Conservation (phyloP, 2,797 vertebrate species). For the Phoeniculus purpureus region DNA sequence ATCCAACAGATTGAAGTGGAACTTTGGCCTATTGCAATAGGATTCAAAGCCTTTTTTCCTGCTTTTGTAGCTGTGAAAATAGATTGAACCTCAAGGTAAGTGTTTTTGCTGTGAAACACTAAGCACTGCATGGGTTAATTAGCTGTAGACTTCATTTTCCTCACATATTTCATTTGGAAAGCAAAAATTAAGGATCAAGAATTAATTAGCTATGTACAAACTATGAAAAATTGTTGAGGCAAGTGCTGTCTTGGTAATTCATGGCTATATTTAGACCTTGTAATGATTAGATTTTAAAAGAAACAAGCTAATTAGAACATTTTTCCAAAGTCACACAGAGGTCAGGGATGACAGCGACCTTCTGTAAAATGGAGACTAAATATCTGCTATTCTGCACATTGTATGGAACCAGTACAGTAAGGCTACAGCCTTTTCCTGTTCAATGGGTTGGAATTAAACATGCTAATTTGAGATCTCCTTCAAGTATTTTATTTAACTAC, state of each 20-base stretch:
- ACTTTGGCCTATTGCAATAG: background rate
- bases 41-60: background rate
- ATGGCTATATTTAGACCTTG: conserved; percentile 59
- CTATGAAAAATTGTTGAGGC: conserved; percentile 50
- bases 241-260: conserved; percentile 56
- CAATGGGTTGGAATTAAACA: conserved; percentile 95
- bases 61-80: background rate
- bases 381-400: conserved; percentile 34
- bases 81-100: background rate
- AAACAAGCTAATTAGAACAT: conserved; percentile 51
- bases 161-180: conserved; percentile 45
- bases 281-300: conserved; percentile 54
- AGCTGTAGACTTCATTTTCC: conserved; percentile 47
- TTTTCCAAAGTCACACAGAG: conserved; percentile 36
- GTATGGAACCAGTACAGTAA: conserved; percentile 85
- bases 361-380: conserved; percentile 19
- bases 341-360: conserved; percentile 16
- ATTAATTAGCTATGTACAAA: conserved; percentile 38
- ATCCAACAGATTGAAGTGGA: background rate
- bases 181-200: conserved; percentile 52
- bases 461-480: conserved; percentile 90
- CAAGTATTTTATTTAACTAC: conserved; percentile 86
- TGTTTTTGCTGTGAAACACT: background rate
- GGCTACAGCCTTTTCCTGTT: conserved; percentile 89
- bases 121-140: conserved; percentile 49